phyloP scores from a whole-genome alignment of 1,140 invertebrate species.

The Apolygus lucorum region DNA sequence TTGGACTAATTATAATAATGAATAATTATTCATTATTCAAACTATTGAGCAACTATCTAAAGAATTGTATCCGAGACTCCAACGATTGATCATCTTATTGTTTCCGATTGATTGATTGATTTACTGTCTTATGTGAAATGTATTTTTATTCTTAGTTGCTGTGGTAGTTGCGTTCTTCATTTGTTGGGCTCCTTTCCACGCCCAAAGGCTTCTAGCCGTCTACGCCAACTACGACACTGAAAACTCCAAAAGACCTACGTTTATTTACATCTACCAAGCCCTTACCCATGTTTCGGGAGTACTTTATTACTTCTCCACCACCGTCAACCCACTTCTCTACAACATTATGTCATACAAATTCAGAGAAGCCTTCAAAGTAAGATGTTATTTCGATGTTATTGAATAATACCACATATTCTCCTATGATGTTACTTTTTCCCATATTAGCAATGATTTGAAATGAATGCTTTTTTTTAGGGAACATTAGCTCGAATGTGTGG shows the following conservation, averaged over 20 bases:
- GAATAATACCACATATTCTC: not conserved
- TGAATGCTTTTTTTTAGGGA: slow-evolving; percentile 36
- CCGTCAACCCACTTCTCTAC: slow-evolving; percentile 74
- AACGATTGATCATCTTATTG: no score
- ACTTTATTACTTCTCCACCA: slow-evolving; percentile 72
- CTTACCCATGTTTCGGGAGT: slow-evolving; percentile 67
- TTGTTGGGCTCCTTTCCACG: slow-evolving; percentile 92
- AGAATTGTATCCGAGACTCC: no score
- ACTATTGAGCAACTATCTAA: no score
- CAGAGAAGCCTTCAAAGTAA: slow-evolving; percentile 69
- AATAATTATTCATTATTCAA: no score
- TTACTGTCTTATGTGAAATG: no score
- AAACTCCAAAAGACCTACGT: slow-evolving; percentile 40
- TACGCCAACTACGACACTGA: slow-evolving; percentile 42
- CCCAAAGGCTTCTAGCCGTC: slow-evolving; percentile 68
- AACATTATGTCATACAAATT: slow-evolving; percentile 83
- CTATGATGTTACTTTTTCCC: not conserved
- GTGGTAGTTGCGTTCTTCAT: slow-evolving; percentile 95
- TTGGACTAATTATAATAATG: no score
- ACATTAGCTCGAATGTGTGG: slow-evolving; percentile 43
- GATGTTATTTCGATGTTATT: slow-evolving; percentile 22
- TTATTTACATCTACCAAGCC: slow-evolving; percentile 44
- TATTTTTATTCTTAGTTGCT: slow-evolving; percentile 59
- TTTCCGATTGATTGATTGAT: no score
- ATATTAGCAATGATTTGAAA: not conserved